Percentiles rank a stretch among this genome's conserved stretches.
phyloP scores from a whole-genome alignment of 2,113 vertebrate genomes.

The Heterotis niloticus region DNA sequence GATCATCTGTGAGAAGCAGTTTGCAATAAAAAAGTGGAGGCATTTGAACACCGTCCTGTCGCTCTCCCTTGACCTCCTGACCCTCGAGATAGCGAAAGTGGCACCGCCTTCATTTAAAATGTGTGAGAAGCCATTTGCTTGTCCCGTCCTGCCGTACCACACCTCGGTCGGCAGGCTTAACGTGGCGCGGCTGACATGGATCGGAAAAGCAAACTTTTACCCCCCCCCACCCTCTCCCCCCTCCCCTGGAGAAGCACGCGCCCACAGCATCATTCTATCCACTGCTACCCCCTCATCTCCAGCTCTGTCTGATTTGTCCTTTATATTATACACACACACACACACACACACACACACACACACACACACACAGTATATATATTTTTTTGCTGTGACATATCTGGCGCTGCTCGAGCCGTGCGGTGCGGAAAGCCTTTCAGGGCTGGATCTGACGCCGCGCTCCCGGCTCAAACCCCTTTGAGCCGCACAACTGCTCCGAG shows the following conservation, averaged over 20 bases:
- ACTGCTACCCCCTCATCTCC: slow-evolving; percentile 2
- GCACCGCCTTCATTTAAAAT: too few relatives aligned
- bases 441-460: slow-evolving; percentile 2
- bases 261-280: not conserved
- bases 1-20: too few relatives aligned
- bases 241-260: not conserved
- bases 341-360: too few relatives aligned
- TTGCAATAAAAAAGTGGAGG: not conserved
- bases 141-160: too few relatives aligned
- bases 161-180: not conserved
- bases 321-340: too few relatives aligned
- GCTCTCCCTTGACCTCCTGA: not conserved
- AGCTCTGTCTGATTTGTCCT: not conserved
- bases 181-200: not conserved
- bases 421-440: not conserved
- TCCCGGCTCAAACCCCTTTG: slow-evolving; percentile 6
- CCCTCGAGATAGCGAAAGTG: not conserved
- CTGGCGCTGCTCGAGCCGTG: not conserved
- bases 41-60: not conserved
- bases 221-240: not conserved
- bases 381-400: slow-evolving; percentile 5
- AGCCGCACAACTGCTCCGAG: not conserved
- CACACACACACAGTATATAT: too few relatives aligned
- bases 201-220: not conserved
- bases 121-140: not conserved